Base-by-base conservation (phyloP, 2,797 vertebrate species). In the Pseudocheirus occidentalis region DNA sequence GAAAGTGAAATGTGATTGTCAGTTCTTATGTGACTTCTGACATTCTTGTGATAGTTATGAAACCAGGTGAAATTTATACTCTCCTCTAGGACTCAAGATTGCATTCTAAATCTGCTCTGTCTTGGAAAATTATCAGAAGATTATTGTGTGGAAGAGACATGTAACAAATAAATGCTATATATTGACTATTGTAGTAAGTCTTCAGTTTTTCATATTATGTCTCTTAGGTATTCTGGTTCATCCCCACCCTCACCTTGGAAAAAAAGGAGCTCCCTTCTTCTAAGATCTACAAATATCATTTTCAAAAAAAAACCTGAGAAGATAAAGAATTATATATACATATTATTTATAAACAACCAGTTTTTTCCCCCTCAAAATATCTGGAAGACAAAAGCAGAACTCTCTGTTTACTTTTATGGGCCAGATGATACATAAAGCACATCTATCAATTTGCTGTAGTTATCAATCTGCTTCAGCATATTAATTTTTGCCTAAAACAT, bases 41-140 rank as follows among this genome's bases (percentile, higher is more conserved):
- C 12, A 94, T 94, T 53, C 40, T 91, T 5, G 4, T 91, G 16
- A 95, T 18, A 97, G 73, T 50, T 31, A 92, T 31, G 52, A 52
- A 34, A 95, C 1, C 40, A 57, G 27, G 52, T 91, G 58, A 94
- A 95, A 91, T 93, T 95, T 90, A 96, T 55, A 96, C 81, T 95
- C 57, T 92, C 91, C 91, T 54, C 92, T 54, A 96, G 55, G 93
- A 95, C 5, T 91, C 81, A 92, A 96, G 91, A 59, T 50, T 94
- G 24, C 28, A 94, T 95, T 96, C 29, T 24, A 96, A 94, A 97
- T 93, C 27, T 55, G 81, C 90, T 18, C 54, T 29, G 95, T 94
- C 58, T 94, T 95, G 58, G 92, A 81, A 96, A 97, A 97, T 96
- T 95, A 93, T 95, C 56, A 95, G 93, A 97, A 66, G 55, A 93